Percentiles rank a stretch among this genome's conserved stretches.
phyloP scores from a whole-genome alignment of 2,888 invertebrate genomes.

The Thera obeliscata region DNA sequence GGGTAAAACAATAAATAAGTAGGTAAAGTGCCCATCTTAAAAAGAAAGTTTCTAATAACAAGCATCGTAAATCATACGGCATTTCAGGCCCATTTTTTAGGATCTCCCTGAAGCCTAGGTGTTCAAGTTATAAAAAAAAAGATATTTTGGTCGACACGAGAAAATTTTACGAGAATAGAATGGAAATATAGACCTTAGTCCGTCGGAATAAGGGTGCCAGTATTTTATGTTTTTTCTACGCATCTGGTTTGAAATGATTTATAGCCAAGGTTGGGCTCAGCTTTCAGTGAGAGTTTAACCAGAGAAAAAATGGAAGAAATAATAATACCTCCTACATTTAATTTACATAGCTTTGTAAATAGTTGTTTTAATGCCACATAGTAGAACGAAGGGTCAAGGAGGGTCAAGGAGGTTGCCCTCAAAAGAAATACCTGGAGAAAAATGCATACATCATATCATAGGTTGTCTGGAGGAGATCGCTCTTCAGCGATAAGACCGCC shows the following conservation, averaged over 20 bases:
- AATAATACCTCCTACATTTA: too few species aligned
- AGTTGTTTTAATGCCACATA: too few species aligned
- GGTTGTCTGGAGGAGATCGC: too few species aligned
- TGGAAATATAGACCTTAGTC: conserved; percentile 2
- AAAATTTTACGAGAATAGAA: not conserved
- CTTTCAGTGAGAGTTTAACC: not conserved
- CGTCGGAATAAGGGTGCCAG: not conserved
- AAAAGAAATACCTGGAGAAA: too few species aligned
- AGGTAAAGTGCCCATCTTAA: not conserved
- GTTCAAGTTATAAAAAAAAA: conserved; percentile 12
- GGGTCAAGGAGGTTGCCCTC: too few species aligned
- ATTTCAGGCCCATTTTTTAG: conserved; percentile 7
- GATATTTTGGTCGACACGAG: not conserved
- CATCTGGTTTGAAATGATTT: conserved; percentile 5
- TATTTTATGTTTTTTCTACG: not conserved
- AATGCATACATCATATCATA: too few species aligned
- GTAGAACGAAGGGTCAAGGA: too few species aligned
- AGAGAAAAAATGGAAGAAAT: too few species aligned
- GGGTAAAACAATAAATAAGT: not conserved
- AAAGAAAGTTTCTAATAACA: conserved; percentile 3
- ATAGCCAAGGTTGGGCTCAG: not conserved
- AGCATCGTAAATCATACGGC: conserved; percentile 3
- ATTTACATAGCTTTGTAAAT: too few species aligned
- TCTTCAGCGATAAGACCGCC: too few species aligned
- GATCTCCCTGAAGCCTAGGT: conserved; percentile 4